Base-by-base conservation (phyloP, 1,140 invertebrate genomes). In the Halictus rubicundus region DNA sequence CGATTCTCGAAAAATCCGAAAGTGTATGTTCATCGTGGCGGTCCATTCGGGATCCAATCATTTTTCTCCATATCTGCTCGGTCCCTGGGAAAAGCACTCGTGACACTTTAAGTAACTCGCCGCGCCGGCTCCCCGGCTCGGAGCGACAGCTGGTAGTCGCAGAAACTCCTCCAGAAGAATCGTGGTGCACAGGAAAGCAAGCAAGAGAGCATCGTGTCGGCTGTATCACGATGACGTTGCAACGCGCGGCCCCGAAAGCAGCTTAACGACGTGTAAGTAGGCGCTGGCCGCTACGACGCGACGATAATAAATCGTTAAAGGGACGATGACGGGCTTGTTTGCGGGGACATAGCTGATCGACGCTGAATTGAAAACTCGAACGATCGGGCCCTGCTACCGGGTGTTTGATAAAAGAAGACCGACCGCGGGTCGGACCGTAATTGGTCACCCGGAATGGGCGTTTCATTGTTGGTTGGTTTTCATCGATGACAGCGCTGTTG, bases 221-320 rank as follows among this genome's bases (percentile, higher is more conserved):
- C 59, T 66, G 64, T 71, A 69, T 82, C 83, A 85, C 54, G 84
- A 63, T 85, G 84, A 85, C 79, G 69, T 3, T 85, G 84, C 84
- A 76, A 75, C 0, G 19, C 74, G 39, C 14, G 19, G 14, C 37
- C 19, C 54, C 42, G 65, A 71, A 71, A 84, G 32, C 60, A 75
- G 71, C 74, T 78, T 78, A 81, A 84, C 72, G 73, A 83, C 73
- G 83, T 64, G 78, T 72, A 63, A 84, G 77, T 54, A 68, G 74
- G 46, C 78, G 71, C 68, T 37, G 68, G 65, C 80, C 76, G 61
- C 68, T 72, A 32, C 39, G 60, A 21, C 57, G 83, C 52, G 72
- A 76, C 69, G 68, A 86, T 85, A 86, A 86, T 86, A 83, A 86
- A 86, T 86, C 72, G 80, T 85, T 71, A 63, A 73, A 78, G 73